Conservation (phyloP, 2,888 invertebrate genomes). For the Nysson spinosus region DNA sequence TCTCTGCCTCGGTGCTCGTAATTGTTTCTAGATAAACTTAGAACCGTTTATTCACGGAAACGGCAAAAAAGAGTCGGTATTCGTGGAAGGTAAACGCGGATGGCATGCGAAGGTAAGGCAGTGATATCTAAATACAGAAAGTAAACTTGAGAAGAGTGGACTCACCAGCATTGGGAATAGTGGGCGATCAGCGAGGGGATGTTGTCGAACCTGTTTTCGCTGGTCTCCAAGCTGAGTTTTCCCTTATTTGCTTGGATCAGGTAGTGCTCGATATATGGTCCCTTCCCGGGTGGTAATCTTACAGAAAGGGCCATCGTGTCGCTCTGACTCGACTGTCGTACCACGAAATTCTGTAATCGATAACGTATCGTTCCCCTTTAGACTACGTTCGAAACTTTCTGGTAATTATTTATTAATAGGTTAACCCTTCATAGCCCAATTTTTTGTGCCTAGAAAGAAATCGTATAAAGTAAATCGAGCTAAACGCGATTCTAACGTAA, state of each 20-base stretch:
- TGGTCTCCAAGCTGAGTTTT: constrained; percentile 93
- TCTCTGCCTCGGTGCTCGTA: too few relatives aligned
- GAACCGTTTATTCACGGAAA: too few relatives aligned
- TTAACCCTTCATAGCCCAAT: too few relatives aligned
- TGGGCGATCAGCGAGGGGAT: constrained; percentile 95
- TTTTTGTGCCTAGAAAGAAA: too few relatives aligned
- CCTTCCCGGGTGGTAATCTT: constrained; percentile 90
- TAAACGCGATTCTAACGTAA: too few relatives aligned
- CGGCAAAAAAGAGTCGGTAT: too few relatives aligned
- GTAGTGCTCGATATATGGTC: constrained; percentile 97
- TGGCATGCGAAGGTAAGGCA: not conserved
- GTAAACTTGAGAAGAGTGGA: constrained; percentile 35
- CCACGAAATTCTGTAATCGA: constrained; percentile 90
- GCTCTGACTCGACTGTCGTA: constrained; percentile 94
- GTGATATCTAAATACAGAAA: constrained; percentile 24
- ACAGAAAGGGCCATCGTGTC: constrained; percentile 97
- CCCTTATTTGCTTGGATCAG: constrained; percentile 91
- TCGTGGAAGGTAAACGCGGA: too few relatives aligned
- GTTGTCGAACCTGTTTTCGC: constrained; percentile 94
- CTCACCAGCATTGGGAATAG: constrained; percentile 94
- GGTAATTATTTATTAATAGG: too few relatives aligned
- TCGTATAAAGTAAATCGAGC: too few relatives aligned
- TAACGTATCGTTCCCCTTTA: not conserved
- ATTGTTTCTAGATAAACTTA: too few relatives aligned
- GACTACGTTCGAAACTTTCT: not conserved